Base-by-base conservation (phyloP, 1,140 invertebrate genomes). In the Hylaeus anthracinus region DNA sequence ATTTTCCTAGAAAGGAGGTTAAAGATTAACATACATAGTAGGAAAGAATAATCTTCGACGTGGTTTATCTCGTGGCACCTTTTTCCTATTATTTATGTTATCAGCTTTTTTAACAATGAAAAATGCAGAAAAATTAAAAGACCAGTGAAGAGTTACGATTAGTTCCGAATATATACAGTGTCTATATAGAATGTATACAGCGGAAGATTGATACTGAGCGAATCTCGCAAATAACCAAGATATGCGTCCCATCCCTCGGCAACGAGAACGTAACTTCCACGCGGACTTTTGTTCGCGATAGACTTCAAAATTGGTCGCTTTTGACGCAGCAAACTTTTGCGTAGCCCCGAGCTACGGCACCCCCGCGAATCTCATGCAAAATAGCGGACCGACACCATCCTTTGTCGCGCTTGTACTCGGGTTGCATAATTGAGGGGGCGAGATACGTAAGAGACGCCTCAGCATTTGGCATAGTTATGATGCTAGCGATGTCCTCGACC, bases 391-490 rank as follows among this genome's bases (percentile, higher is more conserved):
- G 61, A 65, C 51, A 63, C 70, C 43, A 56, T 58, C 70, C 77
- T 79, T 73, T 79, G 77, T 73, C 77, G 70, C 60, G 70, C 26
- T 58, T 61, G 43, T 61, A 26, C 39, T 58, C 55, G 39, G 60
- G 77, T 48, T 65, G 77, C 77, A 79, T 79, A 79, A 79, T 79
- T 73, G 77, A 79, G 53, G 61, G 14, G 26, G 51, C 14, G 41
- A 9, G 55, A 41, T 41, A 71, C 53, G 77, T 72, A 58, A 71
- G 51, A 71, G 69, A 14, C 61, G 60, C 48, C 65, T 65, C 43
- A 58, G 58, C 71, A 73, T 73, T 79, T 56, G 70, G 71, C 77
- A 79, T 73, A 79, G 77, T 73, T 79, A 79, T 79, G 77, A 41
- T 26, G 56, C 41, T 56, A 61, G 3, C 15, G 10, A 26, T 58